Evolutionary conservation across 2,113 vertebrate species (phyloP), one percentile per base, ranked within the genome.

Genomic region (Dascyllus trimaculatus): DNA sequence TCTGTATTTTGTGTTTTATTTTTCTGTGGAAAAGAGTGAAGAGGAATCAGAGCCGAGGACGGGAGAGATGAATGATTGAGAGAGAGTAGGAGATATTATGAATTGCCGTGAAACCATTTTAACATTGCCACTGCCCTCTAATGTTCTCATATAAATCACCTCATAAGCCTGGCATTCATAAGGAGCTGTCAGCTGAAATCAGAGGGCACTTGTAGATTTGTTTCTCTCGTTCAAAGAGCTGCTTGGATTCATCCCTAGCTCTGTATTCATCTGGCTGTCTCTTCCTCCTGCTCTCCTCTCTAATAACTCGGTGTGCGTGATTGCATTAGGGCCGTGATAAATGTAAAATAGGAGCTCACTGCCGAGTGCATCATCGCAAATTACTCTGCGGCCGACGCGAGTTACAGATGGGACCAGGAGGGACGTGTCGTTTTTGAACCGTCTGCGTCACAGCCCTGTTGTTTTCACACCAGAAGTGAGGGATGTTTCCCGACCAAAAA

Each of bases 291-390:
- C 48, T 32, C 61, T 22, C n/a, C 53, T 29, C 63, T 73, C 62
- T 60, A 71, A 87, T 79, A 77, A 85, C 72, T 77, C 78, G 24
- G 14, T 32, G 63, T 63, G 56, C 54, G 68, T 49, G 64, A 82
- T 84, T 75, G 69, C 75, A 82, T 85, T 85, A 75, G 59, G 14
- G 53, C 61, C 21, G 7, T 78, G 72, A 87, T 81, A 6, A 87
- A 85, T 87, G 80, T 75, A 76, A 84, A 78, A 71, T 11, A 46
- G 46, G 32, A 80, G 43, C 61, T 70, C 59, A 43, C 75, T 1
- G 56, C 79, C 4, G 67, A 80, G 69, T 77, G 71, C 71, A 75
- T 91, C 80, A 60, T 66, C 54, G 60, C 60, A 78, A 80, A 87
- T 84, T 66, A 80, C 60, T 80, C 53, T 48, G 11, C 35, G 35